Conservation (phyloP, 2,113 vertebrate genomes). For the Sebastes schlegelii region DNA sequence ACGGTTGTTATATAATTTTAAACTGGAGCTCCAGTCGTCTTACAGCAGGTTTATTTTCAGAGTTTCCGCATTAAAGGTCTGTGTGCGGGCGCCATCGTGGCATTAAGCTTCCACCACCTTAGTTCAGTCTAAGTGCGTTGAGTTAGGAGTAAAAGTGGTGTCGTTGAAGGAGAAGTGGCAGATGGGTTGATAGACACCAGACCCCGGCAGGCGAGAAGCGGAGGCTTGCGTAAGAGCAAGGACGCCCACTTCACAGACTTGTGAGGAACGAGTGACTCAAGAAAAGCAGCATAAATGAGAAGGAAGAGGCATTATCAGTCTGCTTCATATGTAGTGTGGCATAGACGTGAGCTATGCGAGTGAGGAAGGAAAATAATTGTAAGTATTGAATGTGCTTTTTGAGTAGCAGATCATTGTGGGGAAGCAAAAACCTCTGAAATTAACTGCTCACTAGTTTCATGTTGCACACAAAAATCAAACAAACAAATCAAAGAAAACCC, state of each 20-base stretch:
- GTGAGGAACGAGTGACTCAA: constrained; percentile 77
- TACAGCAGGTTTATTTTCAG: constrained; percentile 40
- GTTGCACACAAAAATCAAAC: neutral
- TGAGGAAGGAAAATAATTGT: neutral
- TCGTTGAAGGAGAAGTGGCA: constrained; percentile 71
- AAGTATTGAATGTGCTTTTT: neutral
- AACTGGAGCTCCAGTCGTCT: neutral
- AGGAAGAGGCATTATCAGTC: constrained; percentile 19
- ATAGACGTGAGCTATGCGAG: neutral
- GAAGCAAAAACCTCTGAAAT: neutral
- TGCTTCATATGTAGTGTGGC: neutral
- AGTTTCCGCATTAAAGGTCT: constrained; percentile 5
- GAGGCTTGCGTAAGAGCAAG: constrained; percentile 76
- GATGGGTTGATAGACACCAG: constrained; percentile 84
- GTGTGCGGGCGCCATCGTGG: neutral
- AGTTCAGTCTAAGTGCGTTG: neutral
- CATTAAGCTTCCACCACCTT: constrained; percentile 24
- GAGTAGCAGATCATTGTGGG: neutral
- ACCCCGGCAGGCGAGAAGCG: constrained; percentile 71
- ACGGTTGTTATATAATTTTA: neutral
- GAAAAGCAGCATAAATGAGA: constrained; percentile 14
- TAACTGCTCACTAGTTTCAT: neutral
- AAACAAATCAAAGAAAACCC: neutral
- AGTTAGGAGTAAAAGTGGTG: constrained; percentile 25
- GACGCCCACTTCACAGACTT: constrained; percentile 79